Evolutionary conservation across 2,888 invertebrate genomes (phyloP), one percentile per base, ranked within the genome.

Genomic region (Microdon myrmicae): DNA sequence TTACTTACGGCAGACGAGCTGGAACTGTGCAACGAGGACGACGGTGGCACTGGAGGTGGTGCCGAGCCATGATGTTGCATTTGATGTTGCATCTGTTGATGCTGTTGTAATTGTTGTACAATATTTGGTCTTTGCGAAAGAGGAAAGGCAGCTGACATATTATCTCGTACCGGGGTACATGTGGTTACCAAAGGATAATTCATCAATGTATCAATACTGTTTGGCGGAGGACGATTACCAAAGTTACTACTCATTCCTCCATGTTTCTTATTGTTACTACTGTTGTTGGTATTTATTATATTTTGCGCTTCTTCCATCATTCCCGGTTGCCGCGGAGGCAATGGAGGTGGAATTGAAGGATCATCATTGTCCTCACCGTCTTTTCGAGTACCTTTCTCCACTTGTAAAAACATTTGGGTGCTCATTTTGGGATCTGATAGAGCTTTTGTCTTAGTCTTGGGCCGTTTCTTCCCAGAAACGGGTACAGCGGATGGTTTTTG

Each of bases 241-340:
- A 54, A 55, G 7, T 44, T 48, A 41, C 37, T 29, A 10, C 43
- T 61, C 10, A 53, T 45, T 9, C 49, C 16, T 32, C 68, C 44
- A 23, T 67, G 32, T 28, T 68, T 68, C n/a, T n/a, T n/a, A n/a
- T n/a, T n/a, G n/a, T n/a, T n/a, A n/a, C n/a, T n/a, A n/a, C n/a
- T n/a, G n/a, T n/a, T n/a, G 19, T 48, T 60, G 22, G 45, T 59
- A 17, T 69, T 70, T 16, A 66, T 29, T 4, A 68, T 22, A 47
- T 69, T 67, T 58, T 68, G 69, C 26, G 73, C 69, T 67, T 80
- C 80, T 29, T 76, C 74, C 73, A 80, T 69, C 77, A 80, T 77
- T 43, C 82, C 82, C 7, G 82, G 81, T 71, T 83, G 82, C 69
- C 86, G 81, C 13, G 86, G 86, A 49, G 86, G 86, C 71, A 86